Evolutionary conservation across 2,113 vertebrate genomes (phyloP), one percentile per base, ranked within the genome.

Genomic region (Notiomystis cincta): DNA sequence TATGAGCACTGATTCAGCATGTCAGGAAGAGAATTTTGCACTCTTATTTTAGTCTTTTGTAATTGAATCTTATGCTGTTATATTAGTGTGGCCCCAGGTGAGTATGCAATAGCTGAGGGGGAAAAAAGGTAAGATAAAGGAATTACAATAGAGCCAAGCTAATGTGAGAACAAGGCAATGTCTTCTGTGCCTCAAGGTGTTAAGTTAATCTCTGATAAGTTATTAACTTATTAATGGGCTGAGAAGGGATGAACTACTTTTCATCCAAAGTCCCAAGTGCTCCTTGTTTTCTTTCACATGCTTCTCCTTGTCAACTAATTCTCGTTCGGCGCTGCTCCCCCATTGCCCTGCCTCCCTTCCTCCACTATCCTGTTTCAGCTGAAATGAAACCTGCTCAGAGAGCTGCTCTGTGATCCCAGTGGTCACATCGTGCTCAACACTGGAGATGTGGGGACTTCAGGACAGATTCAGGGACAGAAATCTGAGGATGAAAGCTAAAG

Each of bases 191-290:
- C 97, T 97, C 97, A 96, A 98, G 97, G 97, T 98, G 97, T 95
- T 97, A 97, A 96, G 94, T 97, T 97, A 97, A 97, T 98, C 97
- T 97, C 95, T 97, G 97, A 97, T 98, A 97, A 97, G 87, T 98
- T 97, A 98, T 98, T 98, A 98, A 97, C 95, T 97, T 97, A 98
- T 97, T 97, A 98, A 97, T 97, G 96, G 95, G 94, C 93, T 97
- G 97, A 93, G 95, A 97, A 97, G 79, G 97, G 95, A 97, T 97
- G 97, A 97, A 97, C 97, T 97, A 97, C 95, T 97, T 97, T 97
- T 97, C 90, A 96, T 94, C 95, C 95, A 90, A 94, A 95, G 95
- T 97, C 97, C 97, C 96, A 90, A 77, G 95, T 95, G 94, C 93
- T 95, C 82, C 81, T 86, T 73, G 7, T 95, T 94, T 93, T 96